Conservation (phyloP, 1,140 invertebrate genomes). For the Cephus cinctus region DNA sequence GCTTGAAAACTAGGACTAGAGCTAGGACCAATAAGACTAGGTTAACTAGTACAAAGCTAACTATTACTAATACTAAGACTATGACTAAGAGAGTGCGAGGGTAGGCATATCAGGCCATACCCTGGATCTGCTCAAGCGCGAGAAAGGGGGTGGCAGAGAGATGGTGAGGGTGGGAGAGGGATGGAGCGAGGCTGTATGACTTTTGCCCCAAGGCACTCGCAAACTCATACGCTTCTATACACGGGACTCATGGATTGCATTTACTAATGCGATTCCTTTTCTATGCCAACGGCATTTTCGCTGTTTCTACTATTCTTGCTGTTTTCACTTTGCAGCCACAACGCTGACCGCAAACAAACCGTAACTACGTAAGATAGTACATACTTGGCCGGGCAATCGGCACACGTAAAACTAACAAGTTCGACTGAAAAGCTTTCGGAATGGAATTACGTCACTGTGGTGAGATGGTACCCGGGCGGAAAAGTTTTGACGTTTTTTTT, state of each 20-base stretch:
- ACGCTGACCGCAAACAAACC: constrained; percentile 26
- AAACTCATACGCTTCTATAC: neutral
- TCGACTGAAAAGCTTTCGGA: constrained; percentile 17
- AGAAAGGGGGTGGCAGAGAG: constrained; percentile 2
- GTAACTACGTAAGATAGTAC: constrained; percentile 19
- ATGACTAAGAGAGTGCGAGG: too few relatives aligned
- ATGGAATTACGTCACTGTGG: too few relatives aligned
- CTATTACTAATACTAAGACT: too few relatives aligned
- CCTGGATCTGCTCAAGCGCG: too few relatives aligned
- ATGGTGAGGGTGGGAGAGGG: neutral
- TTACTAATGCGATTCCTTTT: constrained; percentile 21
- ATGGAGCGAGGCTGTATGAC: neutral
- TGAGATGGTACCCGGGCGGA: too few relatives aligned
- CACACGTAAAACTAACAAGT: constrained; percentile 20
- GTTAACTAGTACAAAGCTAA: too few relatives aligned
- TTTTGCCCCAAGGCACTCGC: too few relatives aligned
- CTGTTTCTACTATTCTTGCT: neutral
- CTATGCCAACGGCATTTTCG: neutral
- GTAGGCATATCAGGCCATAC: too few relatives aligned
- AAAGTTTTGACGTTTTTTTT: too few relatives aligned
- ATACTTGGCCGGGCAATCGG: constrained; percentile 7
- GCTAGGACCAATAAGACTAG: too few relatives aligned
- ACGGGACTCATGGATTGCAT: constrained; percentile 12
- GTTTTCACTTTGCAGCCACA: constrained; percentile 18
- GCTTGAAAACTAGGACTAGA: too few relatives aligned